Evolutionary conservation across 2,113 vertebrate species (phyloP).

Genomic region (Glaucomys volans): DNA sequence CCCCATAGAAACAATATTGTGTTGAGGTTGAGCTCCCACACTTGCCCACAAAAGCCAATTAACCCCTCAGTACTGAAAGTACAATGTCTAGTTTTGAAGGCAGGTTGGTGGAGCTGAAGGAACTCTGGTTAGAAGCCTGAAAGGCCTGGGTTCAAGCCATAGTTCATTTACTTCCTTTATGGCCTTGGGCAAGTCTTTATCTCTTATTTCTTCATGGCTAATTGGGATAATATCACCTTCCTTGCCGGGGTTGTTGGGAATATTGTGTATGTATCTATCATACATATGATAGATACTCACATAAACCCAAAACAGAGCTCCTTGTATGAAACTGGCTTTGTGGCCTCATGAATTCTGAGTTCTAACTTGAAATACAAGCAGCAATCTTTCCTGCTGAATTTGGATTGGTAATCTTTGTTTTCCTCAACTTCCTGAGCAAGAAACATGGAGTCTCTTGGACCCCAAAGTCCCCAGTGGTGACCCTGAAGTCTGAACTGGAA

Average conservation of each 20-base stretch:
- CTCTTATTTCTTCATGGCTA: slow-evolving; percentile 55
- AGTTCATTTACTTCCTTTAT: not conserved
- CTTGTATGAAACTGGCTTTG: not conserved
- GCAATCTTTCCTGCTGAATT: not conserved
- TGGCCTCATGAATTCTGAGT: slow-evolving; percentile 24
- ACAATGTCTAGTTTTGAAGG: not conserved
- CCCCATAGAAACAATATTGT: slow-evolving; percentile 67
- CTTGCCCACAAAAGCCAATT: slow-evolving; percentile 15
- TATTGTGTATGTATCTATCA: not conserved
- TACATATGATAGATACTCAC: not conserved
- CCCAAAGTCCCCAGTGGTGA: not conserved
- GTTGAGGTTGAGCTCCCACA: slow-evolving; percentile 32
- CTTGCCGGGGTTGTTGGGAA: not conserved
- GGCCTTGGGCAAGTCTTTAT: not conserved
- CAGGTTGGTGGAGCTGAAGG: not conserved
- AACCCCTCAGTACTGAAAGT: not conserved
- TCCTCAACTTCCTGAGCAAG: not conserved
- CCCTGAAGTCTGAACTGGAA: not conserved
- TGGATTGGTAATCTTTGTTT: slow-evolving; percentile 9
- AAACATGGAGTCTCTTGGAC: not conserved
- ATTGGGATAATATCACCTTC: not conserved
- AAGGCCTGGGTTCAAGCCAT: slow-evolving; percentile 5
- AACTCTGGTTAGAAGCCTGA: slow-evolving; percentile 8
- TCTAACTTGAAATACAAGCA: not conserved
- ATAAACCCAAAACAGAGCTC: not conserved